phyloP scores from a whole-genome alignment of 1,140 invertebrate species.

The Hypothenemus hampei region DNA sequence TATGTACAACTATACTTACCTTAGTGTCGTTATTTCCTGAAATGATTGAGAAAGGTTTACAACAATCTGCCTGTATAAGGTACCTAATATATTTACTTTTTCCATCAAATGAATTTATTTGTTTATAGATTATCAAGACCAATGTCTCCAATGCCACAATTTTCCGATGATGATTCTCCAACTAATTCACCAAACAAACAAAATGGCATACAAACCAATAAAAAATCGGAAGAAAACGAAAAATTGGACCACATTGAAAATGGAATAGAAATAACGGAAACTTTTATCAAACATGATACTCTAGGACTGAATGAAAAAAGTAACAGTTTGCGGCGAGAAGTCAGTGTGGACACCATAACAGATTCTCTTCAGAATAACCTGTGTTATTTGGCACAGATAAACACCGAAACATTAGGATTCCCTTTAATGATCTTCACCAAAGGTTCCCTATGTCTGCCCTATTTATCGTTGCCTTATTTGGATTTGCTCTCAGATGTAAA shows the following conservation, averaged over 20 bases:
- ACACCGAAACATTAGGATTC: slow-evolving; percentile 74
- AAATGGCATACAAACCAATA: slow-evolving; percentile 15
- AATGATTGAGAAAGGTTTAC: slow-evolving; percentile 82
- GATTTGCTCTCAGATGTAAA: slow-evolving; percentile 85
- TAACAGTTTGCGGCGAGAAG: slow-evolving; percentile 53
- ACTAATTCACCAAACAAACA: slow-evolving; percentile 6
- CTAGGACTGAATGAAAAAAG: slow-evolving; percentile 46
- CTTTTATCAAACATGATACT: slow-evolving; percentile 10
- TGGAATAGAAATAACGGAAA: slow-evolving; percentile 21
- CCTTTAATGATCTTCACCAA: slow-evolving; percentile 86
- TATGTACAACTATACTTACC: slow-evolving; percentile 83
- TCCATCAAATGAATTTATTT: slow-evolving; percentile 12
- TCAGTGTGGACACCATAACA: slow-evolving; percentile 57
- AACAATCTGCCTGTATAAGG: slow-evolving; percentile 76
- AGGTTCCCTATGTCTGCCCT: slow-evolving; percentile 93
- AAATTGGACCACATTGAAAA: slow-evolving; percentile 16
- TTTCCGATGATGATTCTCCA: slow-evolving; percentile 48
- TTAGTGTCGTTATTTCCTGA: slow-evolving; percentile 87
- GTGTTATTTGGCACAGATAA: slow-evolving; percentile 55
- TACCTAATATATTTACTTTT: too few species aligned
- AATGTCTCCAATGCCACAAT: slow-evolving; percentile 72
- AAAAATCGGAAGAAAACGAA: slow-evolving; percentile 5
- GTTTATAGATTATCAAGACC: slow-evolving; percentile 65
- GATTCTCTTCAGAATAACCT: slow-evolving; percentile 51
- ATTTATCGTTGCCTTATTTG: slow-evolving; percentile 91